Percentiles rank a stretch among this genome's conserved stretches.
phyloP scores from a whole-genome alignment of 2,113 vertebrate genomes.

The Tenebrosternarchus preto region DNA sequence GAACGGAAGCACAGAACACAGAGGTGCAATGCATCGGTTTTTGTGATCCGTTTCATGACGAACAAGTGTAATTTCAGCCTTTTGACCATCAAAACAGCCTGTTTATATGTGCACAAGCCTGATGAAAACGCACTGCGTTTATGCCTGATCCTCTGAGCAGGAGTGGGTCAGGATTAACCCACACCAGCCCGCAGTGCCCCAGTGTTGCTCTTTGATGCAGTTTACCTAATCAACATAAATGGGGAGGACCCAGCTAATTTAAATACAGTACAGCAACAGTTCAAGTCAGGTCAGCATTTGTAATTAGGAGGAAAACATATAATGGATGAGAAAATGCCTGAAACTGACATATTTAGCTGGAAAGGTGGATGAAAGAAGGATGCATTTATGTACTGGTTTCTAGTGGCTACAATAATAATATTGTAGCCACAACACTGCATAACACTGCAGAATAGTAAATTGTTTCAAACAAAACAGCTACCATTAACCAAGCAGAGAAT shows the following conservation, averaged over 20 bases:
- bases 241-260: not conserved
- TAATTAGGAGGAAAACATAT: not conserved
- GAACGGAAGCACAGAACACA: not conserved
- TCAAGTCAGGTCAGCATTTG: not conserved
- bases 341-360: no score
- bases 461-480: no score
- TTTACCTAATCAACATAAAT: constrained; percentile 19
- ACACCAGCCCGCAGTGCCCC: not conserved
- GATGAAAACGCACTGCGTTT: not conserved
- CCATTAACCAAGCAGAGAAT: no score
- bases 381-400: no score
- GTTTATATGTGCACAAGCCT: not conserved
- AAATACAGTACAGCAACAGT: not conserved
- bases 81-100: not conserved
- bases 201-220: not conserved
- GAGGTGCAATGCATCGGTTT: no score
- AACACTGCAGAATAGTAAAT: no score
- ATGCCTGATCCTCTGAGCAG: not conserved
- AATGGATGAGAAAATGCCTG: no score
- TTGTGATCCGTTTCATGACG: no score
- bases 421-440: no score
- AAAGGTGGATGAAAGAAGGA: no score
- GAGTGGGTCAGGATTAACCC: not conserved
- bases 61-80: no score
- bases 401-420: no score